phyloP scores from a whole-genome alignment of 2,797 vertebrate species.

The Peromyscus eremicus region DNA sequence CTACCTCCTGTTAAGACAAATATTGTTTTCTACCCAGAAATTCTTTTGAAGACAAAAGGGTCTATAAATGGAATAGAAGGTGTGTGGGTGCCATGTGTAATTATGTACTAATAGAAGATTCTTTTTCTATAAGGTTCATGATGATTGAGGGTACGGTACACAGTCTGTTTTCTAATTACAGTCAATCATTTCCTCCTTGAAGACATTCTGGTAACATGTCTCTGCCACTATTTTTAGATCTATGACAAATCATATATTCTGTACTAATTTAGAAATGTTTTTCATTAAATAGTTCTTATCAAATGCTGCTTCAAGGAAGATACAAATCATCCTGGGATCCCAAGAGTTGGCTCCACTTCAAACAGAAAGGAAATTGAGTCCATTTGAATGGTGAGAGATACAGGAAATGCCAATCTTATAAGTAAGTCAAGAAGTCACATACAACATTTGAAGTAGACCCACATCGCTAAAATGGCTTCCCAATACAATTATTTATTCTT shows the following conservation, averaged over 20 bases:
- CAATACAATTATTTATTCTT: not conserved
- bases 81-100: slow-evolving; percentile 74
- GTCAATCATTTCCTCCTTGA: slow-evolving; percentile 81
- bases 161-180: slow-evolving; percentile 82
- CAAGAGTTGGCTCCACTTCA: not conserved
- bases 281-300: slow-evolving; percentile 62
- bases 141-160: slow-evolving; percentile 79
- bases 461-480: not conserved
- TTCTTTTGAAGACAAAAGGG: slow-evolving; percentile 68
- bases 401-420: not conserved
- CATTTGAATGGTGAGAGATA: not conserved
- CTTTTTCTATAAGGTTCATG: slow-evolving; percentile 76
- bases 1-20: not conserved
- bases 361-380: slow-evolving; percentile 60
- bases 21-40: not conserved
- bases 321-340: not conserved
- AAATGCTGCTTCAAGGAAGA: slow-evolving; percentile 59
- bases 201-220: slow-evolving; percentile 72
- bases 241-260: slow-evolving; percentile 64
- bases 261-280: slow-evolving; percentile 66
- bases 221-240: slow-evolving; percentile 73
- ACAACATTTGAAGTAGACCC: not conserved
- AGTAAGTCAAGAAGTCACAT: not conserved
- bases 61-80: slow-evolving; percentile 72
- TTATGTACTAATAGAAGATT: slow-evolving; percentile 71